Base-by-base conservation (phyloP, 2,797 vertebrate species). In the Delichon dasypus region DNA sequence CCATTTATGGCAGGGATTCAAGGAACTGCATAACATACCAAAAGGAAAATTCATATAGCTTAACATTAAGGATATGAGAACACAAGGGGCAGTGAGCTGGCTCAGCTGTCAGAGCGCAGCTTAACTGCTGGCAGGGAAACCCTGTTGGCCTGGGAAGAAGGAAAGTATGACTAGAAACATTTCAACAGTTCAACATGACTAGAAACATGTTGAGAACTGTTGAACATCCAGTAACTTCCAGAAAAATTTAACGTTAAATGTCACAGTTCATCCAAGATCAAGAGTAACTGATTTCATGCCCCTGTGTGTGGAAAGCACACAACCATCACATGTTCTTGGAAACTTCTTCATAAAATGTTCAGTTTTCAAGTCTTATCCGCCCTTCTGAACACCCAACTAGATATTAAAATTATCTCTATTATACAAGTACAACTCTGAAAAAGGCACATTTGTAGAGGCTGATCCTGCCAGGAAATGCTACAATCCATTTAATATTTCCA, bases 151-250 rank as follows among this genome's bases (percentile, higher is more conserved):
- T 76, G 50, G 53, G 75, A 93, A 57, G 38, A 91, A 89, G 81
- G 75, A 71, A 95, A 95, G 61, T 73, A 73, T 71, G 76, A 94
- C 73, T 89, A 32, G 38, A 65, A 88, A 85, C 40, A 89, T 50
- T 84, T 84, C 44, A 38, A 38, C 38, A 38, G 38, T 38, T 38
- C 38, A 38, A 38, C 38, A 73, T 71, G 76, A 94, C 73, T 89
- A 32, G 38, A 65, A 88, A 85, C 40, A 89, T 50, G 38, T 84
- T 84, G 40, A 48, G 50, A 95, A 68, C 53, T 76, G 50, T 0
- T 74, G 48, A 93, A 84, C 45, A 50, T n/a, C 48, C 48, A 81
- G 70, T 40, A 92, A 73, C 55, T 82, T 58, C 34, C 76, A 76
- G 30, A 86, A 67, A 61, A 82, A 78, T 60, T 47, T 67, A 76